Conservation (phyloP, 2,888 invertebrate species). For the Oxyteleia sp. region DNA sequence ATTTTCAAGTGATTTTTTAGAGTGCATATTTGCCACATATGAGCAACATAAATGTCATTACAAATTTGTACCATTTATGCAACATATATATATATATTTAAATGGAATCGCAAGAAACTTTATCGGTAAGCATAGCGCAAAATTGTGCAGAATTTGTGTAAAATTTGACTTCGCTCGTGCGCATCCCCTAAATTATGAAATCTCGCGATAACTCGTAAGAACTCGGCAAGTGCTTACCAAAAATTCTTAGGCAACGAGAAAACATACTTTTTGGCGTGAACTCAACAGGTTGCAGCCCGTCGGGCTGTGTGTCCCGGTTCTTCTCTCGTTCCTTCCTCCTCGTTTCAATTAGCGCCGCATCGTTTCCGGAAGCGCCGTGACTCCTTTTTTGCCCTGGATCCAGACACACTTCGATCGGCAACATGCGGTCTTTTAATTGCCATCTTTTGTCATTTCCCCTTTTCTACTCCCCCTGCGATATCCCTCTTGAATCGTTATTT, state of each 20-base stretch:
- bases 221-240: slow-evolving; percentile 9
- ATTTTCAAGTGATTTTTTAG: too few species aligned
- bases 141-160: too few species aligned
- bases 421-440: slow-evolving; percentile 61
- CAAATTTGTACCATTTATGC: too few species aligned
- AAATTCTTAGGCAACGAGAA: slow-evolving; percentile 48
- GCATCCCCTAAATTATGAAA: slow-evolving; percentile 3
- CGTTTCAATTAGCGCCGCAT: slow-evolving; percentile 72
- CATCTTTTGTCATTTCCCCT: slow-evolving; percentile 26
- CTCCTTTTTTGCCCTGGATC: slow-evolving; percentile 60
- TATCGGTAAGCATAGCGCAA: too few species aligned
- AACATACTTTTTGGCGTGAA: slow-evolving; percentile 64
- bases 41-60: too few species aligned
- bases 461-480: slow-evolving; percentile 10
- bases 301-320: slow-evolving; percentile 69
- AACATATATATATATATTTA: too few species aligned
- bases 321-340: slow-evolving; percentile 66
- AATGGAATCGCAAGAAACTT: too few species aligned
- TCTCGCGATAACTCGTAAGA: not conserved
- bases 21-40: too few species aligned
- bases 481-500: slow-evolving; percentile 9
- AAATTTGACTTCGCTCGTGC: too few species aligned
- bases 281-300: slow-evolving; percentile 82
- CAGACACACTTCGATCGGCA: slow-evolving; percentile 73
- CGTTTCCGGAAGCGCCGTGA: slow-evolving; percentile 57